Evolutionary conservation across 2,797 vertebrate genomes (phyloP).

Genomic region (Rallus crepitans): DNA sequence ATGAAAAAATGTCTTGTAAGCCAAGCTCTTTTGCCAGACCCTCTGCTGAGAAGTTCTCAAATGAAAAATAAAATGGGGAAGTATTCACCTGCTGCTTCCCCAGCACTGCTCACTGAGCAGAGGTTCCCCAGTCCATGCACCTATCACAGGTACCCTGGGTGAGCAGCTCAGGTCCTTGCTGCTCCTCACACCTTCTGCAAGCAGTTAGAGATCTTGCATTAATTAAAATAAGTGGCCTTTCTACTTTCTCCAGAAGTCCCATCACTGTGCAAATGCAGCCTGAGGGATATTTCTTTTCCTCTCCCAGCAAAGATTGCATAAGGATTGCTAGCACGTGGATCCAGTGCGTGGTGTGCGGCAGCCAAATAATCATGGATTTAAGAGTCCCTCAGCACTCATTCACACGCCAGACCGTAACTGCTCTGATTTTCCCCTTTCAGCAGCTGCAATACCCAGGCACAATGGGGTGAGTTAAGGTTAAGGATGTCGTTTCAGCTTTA

Average conservation of each 20-base stretch:
- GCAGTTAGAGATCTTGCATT: background rate
- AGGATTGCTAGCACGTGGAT: slow-evolving; percentile 67
- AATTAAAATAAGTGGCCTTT: background rate
- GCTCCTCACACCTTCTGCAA: background rate
- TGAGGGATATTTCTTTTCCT: slow-evolving; percentile 16
- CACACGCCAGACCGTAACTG: slow-evolving; percentile 72
- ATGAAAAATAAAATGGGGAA: background rate
- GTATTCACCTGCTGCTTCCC: slow-evolving; percentile 17
- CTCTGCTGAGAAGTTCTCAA: background rate
- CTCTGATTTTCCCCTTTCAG: slow-evolving; percentile 75
- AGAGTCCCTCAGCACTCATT: slow-evolving; percentile 75
- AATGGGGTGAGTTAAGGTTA: slow-evolving; percentile 75
- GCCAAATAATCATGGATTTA: slow-evolving; percentile 76
- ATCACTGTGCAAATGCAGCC: background rate
- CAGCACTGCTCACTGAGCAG: accelerated
- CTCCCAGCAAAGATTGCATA: slow-evolving; percentile 64
- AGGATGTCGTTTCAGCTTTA: slow-evolving; percentile 72
- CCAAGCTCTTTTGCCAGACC: background rate
- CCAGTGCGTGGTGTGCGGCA: slow-evolving; percentile 66
- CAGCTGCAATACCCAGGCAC: slow-evolving; percentile 64
- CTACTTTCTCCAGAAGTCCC: background rate
- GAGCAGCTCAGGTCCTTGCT: background rate
- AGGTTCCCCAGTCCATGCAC: accelerated
- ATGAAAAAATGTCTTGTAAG: background rate
- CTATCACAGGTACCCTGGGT: background rate